These are phyloP conservation scores for Hiodon tergisus DNA, from an alignment of 2,113 vertebrate species.

Conservation along the genomic window DNA sequence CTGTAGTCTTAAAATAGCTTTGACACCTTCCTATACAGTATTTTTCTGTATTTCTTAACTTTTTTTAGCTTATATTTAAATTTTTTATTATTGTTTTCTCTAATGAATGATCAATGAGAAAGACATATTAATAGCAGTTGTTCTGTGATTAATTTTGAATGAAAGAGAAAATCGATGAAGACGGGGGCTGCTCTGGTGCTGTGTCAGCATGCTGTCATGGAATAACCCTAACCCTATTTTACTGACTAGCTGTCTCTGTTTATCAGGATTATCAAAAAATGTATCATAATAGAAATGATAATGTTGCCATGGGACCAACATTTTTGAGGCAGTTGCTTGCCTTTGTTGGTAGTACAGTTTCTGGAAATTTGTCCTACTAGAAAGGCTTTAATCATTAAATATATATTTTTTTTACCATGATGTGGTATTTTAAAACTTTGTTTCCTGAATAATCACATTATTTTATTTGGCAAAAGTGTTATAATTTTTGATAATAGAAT, in stretches of 20 bases:
- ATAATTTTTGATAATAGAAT: conserved; percentile 31
- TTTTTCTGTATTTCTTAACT: conserved; percentile 26
- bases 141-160: neutral
- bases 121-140: neutral
- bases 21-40: conserved; percentile 45
- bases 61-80: conserved; percentile 18
- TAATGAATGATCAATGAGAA: neutral
- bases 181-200: neutral
- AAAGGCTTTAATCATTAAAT: conserved; percentile 40
- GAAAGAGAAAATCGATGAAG: neutral
- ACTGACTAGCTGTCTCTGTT: conserved; percentile 36
- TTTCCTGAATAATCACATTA: conserved; percentile 23
- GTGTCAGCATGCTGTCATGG: conserved; percentile 3
- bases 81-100: conserved; percentile 20
- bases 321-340: conserved; percentile 40
- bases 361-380: conserved; percentile 31
- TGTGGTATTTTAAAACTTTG: conserved; percentile 23
- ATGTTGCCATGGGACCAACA: conserved; percentile 24
- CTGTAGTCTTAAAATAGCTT: conserved; percentile 48
- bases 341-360: conserved; percentile 31
- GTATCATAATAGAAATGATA: conserved; percentile 16
- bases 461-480: conserved; percentile 31
- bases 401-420: conserved; percentile 47
- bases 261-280: conserved; percentile 23
- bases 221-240: conserved; percentile 7